These are phyloP conservation scores for Hoplodrina ambigua DNA, from an alignment of 2,888 invertebrate species.

Conservation along the genomic window DNA sequence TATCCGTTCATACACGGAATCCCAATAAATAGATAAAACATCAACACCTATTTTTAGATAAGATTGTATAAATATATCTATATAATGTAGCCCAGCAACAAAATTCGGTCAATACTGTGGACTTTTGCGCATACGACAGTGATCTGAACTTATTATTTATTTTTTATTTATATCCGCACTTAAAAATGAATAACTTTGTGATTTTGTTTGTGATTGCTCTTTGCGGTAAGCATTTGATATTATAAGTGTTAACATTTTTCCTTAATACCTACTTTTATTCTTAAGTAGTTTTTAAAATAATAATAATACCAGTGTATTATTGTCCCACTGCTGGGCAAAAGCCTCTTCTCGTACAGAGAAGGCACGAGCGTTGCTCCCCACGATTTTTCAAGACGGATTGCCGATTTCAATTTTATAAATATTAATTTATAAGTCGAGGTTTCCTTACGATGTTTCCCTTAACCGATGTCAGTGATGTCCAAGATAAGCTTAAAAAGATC, in stretches of 20 bases:
- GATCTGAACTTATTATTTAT: neutral
- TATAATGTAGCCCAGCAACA: neutral
- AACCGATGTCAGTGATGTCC: too few relatives aligned
- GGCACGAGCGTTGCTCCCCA: too few relatives aligned
- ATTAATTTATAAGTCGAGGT: too few relatives aligned
- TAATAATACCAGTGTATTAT: too few relatives aligned
- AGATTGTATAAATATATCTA: neutral
- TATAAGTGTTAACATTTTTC: neutral
- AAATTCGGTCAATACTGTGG: neutral
- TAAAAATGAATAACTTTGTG: conserved; percentile 11
- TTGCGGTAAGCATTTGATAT: conserved; percentile 22
- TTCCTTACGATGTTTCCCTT: too few relatives aligned
- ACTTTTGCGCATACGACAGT: neutral
- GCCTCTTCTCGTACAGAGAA: too few relatives aligned
- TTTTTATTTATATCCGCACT: neutral
- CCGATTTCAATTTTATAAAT: too few relatives aligned
- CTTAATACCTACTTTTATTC: neutral
- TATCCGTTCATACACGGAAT: neutral
- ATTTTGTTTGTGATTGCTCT: conserved; percentile 27
- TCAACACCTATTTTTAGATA: neutral
- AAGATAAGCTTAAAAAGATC: too few relatives aligned
- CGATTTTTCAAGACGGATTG: too few relatives aligned
- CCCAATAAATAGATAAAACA: neutral
- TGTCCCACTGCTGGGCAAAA: too few relatives aligned
- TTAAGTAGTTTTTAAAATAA: too few relatives aligned